phyloP scores from a whole-genome alignment of 92 coral and sea anemone species.

The Zoanthus solanderi region DNA sequence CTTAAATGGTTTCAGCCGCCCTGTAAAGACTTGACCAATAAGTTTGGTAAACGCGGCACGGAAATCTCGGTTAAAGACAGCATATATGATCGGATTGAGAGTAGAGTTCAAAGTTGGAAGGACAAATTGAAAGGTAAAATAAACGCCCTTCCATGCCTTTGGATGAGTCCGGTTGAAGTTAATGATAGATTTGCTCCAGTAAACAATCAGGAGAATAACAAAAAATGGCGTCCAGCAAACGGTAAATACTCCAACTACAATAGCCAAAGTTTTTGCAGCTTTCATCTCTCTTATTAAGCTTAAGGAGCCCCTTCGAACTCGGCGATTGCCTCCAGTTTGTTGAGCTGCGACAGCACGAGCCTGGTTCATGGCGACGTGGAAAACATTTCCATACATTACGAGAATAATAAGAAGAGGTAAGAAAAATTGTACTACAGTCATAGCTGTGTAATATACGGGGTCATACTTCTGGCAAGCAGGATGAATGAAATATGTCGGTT shows the following conservation, averaged over 20 bases:
- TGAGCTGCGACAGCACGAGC: constrained; percentile 93
- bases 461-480: constrained; percentile 66
- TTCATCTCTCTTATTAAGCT: constrained; percentile 86
- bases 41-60: constrained; percentile 67
- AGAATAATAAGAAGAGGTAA: constrained; percentile 78
- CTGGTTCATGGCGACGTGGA: constrained; percentile 87
- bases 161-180: neutral
- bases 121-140: constrained; percentile 69
- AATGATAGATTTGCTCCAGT: constrained; percentile 51
- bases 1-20: neutral
- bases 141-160: constrained; percentile 33
- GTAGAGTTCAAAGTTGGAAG: constrained; percentile 81
- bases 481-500: constrained; percentile 12
- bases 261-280: constrained; percentile 93
- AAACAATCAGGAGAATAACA: constrained; percentile 56
- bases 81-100: constrained; percentile 83
- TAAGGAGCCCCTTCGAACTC: constrained; percentile 71
- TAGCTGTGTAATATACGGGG: constrained; percentile 75
- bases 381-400: constrained; percentile 83
- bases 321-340: constrained; percentile 57
- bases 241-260: constrained; percentile 88
- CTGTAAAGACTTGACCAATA: neutral
- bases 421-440: constrained; percentile 69
- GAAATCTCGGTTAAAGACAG: constrained; percentile 82
- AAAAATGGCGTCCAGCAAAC: constrained; percentile 92